Evolutionary conservation across 53 echinoderm and acorn worm genomes (phyloP).

Genomic region (Patiria pectinifera): DNA sequence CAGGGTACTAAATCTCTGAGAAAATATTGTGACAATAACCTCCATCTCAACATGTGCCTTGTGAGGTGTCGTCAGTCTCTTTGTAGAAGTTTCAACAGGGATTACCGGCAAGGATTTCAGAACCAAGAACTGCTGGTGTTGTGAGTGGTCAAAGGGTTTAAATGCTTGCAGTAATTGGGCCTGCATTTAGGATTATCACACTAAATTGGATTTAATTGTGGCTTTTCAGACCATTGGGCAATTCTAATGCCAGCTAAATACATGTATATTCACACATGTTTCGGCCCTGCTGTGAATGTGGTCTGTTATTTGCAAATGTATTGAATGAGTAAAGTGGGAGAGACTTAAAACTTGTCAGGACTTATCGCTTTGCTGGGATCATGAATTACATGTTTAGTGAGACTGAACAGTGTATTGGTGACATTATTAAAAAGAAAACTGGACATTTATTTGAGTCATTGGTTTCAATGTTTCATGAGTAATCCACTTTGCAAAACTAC

Average conservation of each 20-base stretch:
- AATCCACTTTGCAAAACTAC: too few species aligned
- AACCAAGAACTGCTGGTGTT: too few species aligned
- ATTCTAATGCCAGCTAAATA: background rate
- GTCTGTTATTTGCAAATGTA: background rate
- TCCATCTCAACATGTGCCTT: too few species aligned
- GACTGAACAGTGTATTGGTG: background rate
- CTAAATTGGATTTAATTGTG: constrained; percentile 45
- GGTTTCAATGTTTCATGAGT: too few species aligned
- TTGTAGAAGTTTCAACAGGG: background rate
- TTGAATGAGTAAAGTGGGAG: background rate
- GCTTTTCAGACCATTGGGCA: background rate
- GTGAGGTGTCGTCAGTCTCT: background rate
- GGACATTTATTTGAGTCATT: background rate
- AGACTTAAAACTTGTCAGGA: background rate
- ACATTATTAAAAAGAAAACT: background rate
- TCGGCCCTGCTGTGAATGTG: background rate
- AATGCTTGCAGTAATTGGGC: constrained; percentile 8
- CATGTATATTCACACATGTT: background rate
- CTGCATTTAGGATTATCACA: constrained; percentile 5
- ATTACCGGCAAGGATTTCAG: background rate
- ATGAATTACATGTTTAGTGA: background rate
- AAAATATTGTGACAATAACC: too few species aligned
- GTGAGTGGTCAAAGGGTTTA: background rate
- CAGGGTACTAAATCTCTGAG: too few species aligned
- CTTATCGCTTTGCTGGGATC: background rate